Evolutionary conservation across 2,888 invertebrate species (phyloP).

Genomic region (Venustoraphidia nigricollis): DNA sequence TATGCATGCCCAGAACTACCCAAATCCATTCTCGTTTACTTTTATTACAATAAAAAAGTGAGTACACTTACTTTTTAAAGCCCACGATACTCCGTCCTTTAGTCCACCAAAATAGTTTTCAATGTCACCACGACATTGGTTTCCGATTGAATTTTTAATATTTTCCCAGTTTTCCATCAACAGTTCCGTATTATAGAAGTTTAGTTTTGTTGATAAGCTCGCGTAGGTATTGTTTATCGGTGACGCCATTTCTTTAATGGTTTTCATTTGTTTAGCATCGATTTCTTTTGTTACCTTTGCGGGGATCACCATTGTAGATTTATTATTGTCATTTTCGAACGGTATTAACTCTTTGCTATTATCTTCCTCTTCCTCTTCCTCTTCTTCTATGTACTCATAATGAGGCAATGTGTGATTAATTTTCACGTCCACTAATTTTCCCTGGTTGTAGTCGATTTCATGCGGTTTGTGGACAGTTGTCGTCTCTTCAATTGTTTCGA

Average conservation of each 20-base stretch:
- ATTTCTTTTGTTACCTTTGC: constrained; percentile 1
- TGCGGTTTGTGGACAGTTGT: no score
- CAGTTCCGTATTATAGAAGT: constrained; percentile 39
- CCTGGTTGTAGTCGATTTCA: no score
- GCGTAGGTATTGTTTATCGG: neutral
- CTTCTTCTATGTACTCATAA: no score
- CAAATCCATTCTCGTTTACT: no score
- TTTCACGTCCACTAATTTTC: no score
- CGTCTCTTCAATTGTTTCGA: no score
- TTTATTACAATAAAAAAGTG: neutral
- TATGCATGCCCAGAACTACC: no score
- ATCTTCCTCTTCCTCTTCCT: no score
- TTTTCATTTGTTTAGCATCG: constrained; percentile 1
- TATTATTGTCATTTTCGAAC: neutral
- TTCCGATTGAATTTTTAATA: constrained; percentile 30
- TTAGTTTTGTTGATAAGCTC: constrained; percentile 35
- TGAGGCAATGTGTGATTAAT: no score
- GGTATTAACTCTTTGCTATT: no score
- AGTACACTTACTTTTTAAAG: constrained; percentile 49
- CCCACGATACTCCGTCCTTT: constrained; percentile 43
- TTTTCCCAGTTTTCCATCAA: constrained; percentile 38
- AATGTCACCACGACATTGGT: constrained; percentile 39
- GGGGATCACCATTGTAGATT: neutral
- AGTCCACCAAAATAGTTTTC: constrained; percentile 43
- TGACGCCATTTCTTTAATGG: neutral